These are phyloP conservation scores for Eretmochelys imbricata DNA, from an alignment of 2,113 vertebrate genomes.

Conservation along the genomic window DNA sequence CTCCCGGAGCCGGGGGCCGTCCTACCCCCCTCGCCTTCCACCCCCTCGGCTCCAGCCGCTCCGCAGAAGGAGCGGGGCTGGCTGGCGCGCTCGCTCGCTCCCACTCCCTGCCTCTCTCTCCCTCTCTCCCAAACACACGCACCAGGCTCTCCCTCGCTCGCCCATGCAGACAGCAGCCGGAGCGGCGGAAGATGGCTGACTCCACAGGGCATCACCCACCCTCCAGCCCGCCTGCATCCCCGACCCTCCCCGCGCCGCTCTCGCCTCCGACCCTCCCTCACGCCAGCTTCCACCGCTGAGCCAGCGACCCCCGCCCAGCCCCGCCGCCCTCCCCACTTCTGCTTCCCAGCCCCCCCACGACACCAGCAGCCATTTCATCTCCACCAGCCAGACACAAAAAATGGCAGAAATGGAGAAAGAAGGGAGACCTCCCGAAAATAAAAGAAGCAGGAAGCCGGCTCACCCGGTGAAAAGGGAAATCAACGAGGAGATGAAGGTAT, in stretches of 20 bases:
- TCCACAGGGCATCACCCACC: constrained; percentile 39
- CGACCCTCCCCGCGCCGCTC: constrained; percentile 49
- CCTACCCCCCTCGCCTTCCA: constrained; percentile 85
- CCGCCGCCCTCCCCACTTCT: constrained; percentile 50
- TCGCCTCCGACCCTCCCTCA: constrained; percentile 7
- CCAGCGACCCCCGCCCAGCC: neutral
- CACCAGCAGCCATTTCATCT: constrained; percentile 86
- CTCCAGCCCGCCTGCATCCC: constrained; percentile 70
- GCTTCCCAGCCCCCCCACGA: constrained; percentile 66
- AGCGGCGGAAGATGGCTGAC: constrained; percentile 93
- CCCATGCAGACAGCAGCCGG: constrained; percentile 72
- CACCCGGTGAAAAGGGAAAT: constrained; percentile 97
- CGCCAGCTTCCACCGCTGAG: constrained; percentile 47
- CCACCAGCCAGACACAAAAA: constrained; percentile 85
- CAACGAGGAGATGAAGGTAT: constrained; percentile 99
- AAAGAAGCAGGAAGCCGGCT: constrained; percentile 95
- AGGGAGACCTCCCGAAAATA: constrained; percentile 99
- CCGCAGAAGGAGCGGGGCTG: constrained; percentile 80
- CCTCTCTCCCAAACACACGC: constrained; percentile 65
- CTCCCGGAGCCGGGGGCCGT: constrained; percentile 78
- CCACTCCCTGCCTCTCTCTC: neutral
- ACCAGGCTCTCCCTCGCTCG: constrained; percentile 6
- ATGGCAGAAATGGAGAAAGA: constrained; percentile 99
- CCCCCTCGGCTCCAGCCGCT: constrained; percentile 83
- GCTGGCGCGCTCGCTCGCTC: neutral